Conservation (phyloP, 2,888 invertebrate species). For the Ichneumoninae sp. region DNA sequence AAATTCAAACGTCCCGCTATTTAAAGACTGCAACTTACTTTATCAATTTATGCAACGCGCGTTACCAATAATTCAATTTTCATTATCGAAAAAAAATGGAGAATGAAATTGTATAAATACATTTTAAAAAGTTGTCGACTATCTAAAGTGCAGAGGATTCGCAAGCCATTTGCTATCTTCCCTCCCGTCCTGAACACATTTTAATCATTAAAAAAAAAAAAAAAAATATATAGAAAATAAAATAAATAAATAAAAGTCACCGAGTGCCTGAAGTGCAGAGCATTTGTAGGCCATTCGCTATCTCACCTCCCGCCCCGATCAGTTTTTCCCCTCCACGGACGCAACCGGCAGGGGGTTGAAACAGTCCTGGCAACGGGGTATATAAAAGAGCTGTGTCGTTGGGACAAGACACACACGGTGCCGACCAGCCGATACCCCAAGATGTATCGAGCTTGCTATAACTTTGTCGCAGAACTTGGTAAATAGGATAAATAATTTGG, state of each 20-base stretch:
- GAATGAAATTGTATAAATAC: no score
- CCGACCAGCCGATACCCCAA: constrained; percentile 45
- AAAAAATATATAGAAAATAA: background rate
- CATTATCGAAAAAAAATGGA: no score
- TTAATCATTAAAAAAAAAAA: background rate
- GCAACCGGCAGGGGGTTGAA: constrained; percentile 50
- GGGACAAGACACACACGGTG: constrained; percentile 45
- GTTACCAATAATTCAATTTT: no score
- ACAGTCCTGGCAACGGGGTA: constrained; percentile 51
- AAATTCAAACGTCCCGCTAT: no score
- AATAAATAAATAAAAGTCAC: background rate
- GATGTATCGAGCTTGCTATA: constrained; percentile 61
- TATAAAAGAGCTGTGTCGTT: constrained; percentile 50
- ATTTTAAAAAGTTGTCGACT: no score
- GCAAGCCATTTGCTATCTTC: no score
- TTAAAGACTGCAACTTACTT: no score
- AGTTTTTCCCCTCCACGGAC: constrained; percentile 33
- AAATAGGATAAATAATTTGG: constrained; percentile 32
- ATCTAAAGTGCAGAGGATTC: no score
- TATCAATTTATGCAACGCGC: no score
- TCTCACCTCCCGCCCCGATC: constrained; percentile 40
- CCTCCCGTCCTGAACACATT: background rate
- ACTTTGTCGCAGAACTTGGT: constrained; percentile 54
- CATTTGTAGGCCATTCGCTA: constrained; percentile 35
- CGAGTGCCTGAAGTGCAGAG: background rate